Evolutionary conservation across 1,140 invertebrate genomes (phyloP).

Genomic region (Globodera rostochiensis): DNA sequence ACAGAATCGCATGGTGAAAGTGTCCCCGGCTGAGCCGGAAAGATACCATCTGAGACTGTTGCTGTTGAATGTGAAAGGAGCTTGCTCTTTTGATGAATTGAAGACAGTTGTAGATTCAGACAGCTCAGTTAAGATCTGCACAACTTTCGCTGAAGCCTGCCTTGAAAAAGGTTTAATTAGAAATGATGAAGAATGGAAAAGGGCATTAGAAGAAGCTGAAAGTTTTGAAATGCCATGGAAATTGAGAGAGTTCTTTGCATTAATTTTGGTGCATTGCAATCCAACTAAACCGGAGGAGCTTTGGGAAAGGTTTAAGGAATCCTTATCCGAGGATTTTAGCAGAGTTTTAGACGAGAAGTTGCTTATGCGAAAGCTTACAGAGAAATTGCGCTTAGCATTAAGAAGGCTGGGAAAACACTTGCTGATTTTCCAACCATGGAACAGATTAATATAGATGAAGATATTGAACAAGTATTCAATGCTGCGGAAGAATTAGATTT

Average conservation of each 20-base stretch:
- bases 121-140: neutral
- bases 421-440: constrained; percentile 11
- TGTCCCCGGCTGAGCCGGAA: constrained; percentile 15
- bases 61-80: neutral
- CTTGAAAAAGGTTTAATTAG: no score
- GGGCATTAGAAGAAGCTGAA: no score
- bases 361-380: neutral
- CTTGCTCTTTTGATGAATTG: neutral
- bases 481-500: neutral
- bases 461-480: neutral
- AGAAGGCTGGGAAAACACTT: neutral
- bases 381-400: neutral
- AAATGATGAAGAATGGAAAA: no score
- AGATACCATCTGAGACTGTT: constrained; percentile 16
- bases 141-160: no score
- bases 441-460: neutral
- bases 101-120: neutral
- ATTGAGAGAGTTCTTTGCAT: neutral
- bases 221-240: no score
- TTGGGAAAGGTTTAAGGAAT: neutral
- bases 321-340: no score
- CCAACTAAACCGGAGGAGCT: neutral
- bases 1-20: constrained; percentile 23
- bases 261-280: no score
- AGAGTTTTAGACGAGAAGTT: neutral